Conservation (phyloP, 2,113 vertebrate genomes). For the Indicator indicator region DNA sequence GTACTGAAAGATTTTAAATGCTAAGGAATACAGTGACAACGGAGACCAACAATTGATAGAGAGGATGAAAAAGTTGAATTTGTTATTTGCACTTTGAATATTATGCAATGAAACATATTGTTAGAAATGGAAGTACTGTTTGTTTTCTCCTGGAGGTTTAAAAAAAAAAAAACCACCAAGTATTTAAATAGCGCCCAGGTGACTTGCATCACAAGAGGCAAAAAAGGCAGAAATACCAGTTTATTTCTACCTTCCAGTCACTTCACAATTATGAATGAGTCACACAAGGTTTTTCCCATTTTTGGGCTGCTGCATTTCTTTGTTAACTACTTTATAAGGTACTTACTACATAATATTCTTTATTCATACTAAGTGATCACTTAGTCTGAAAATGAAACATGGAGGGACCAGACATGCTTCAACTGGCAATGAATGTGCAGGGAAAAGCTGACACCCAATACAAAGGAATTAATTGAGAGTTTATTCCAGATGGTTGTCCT, state of each 20-base stretch:
- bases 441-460: conserved; percentile 76
- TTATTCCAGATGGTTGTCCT: conserved; percentile 83
- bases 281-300: background rate
- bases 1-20: background rate
- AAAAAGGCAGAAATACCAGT: background rate
- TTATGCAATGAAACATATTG: background rate
- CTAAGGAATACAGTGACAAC: background rate
- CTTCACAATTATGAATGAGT: background rate
- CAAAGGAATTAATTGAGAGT: conserved; percentile 81
- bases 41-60: background rate
- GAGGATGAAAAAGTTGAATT: background rate
- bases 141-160: background rate
- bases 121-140: background rate
- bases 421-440: conserved; percentile 42
- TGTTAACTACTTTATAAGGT: background rate
- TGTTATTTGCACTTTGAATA: background rate
- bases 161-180: background rate
- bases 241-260: background rate
- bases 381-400: background rate
- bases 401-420: background rate
- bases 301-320: background rate
- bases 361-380: background rate
- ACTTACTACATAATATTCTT: background rate
- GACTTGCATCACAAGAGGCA: background rate
- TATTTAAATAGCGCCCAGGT: background rate